These are phyloP conservation scores for Calliphora vomitoria DNA, from an alignment of 2,888 invertebrate genomes.

Conservation along the genomic window DNA sequence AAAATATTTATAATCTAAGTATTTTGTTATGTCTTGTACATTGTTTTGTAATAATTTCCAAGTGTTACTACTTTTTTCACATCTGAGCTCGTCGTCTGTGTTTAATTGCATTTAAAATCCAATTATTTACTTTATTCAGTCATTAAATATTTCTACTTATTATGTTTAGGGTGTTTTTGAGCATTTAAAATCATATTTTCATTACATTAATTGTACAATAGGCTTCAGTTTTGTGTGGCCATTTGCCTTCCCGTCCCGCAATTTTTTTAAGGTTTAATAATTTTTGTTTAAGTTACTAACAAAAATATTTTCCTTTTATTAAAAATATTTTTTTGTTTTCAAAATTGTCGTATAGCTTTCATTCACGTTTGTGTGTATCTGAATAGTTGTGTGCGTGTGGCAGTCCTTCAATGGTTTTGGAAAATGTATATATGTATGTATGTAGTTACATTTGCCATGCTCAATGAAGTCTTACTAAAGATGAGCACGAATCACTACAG, in stretches of 20 bases:
- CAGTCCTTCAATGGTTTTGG: conserved; percentile 11
- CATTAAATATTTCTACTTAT: conserved; percentile 35
- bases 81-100: neutral
- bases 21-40: neutral
- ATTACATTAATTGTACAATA: conserved; percentile 62
- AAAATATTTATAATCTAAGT: neutral
- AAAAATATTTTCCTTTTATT: neutral
- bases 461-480: conserved; percentile 55
- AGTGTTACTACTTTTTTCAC: conserved; percentile 32
- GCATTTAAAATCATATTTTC: conserved; percentile 42
- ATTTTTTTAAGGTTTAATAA: conserved; percentile 5
- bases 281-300: conserved; percentile 18
- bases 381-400: neutral
- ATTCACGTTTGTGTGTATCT: neutral
- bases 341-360: conserved; percentile 26
- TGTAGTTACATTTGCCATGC: conserved; percentile 19
- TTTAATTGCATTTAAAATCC: conserved; percentile 49
- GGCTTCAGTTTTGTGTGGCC: conserved; percentile 7
- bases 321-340: conserved; percentile 23
- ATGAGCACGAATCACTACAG: conserved; percentile 56
- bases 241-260: too few species aligned
- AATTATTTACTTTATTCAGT: conserved; percentile 59
- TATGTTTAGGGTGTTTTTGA: neutral
- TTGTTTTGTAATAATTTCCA: conserved; percentile 44
- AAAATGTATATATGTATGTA: too few species aligned